phyloP scores from a whole-genome alignment of 1,140 invertebrate genomes.

The Alviniconcha marisindica region DNA sequence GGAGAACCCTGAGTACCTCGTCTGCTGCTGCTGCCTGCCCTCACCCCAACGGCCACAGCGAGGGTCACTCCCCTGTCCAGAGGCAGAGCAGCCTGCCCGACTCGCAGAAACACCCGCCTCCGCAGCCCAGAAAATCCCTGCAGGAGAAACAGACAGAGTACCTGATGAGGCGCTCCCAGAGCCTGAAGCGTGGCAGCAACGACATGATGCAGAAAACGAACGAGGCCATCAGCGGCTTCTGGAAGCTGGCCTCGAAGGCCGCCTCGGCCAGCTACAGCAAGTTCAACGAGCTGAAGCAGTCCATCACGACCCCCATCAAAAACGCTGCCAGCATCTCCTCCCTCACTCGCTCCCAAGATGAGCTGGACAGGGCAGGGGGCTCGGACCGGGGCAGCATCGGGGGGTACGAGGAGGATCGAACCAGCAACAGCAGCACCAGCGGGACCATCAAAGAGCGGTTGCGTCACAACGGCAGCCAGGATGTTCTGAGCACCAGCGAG shows the following conservation, averaged over 20 bases:
- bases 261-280: conserved; percentile 88
- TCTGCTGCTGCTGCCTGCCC: not conserved
- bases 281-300: conserved; percentile 94
- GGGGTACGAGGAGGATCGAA: conserved; percentile 11
- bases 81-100: conserved; percentile 30
- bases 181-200: conserved; percentile 50
- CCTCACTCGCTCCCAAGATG: conserved; percentile 43
- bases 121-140: conserved; percentile 26
- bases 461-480: conserved; percentile 38
- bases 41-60: not conserved
- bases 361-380: conserved; percentile 45
- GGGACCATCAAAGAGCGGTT: conserved; percentile 36
- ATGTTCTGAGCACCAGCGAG: conserved; percentile 40
- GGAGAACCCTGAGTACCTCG: conserved; percentile 23
- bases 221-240: conserved; percentile 67
- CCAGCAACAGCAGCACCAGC: conserved; percentile 31
- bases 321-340: conserved; percentile 60
- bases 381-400: conserved; percentile 39
- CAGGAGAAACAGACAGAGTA: conserved; percentile 35
- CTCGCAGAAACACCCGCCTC: not conserved
- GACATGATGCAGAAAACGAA: conserved; percentile 60
- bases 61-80: conserved; percentile 9
- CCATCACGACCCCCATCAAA: conserved; percentile 79
- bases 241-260: conserved; percentile 85
- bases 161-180: conserved; percentile 43